Percentiles rank a stretch among this genome's conserved stretches.
Conservation (phyloP, 2,888 invertebrate species). For the Ormia ochracea region DNA sequence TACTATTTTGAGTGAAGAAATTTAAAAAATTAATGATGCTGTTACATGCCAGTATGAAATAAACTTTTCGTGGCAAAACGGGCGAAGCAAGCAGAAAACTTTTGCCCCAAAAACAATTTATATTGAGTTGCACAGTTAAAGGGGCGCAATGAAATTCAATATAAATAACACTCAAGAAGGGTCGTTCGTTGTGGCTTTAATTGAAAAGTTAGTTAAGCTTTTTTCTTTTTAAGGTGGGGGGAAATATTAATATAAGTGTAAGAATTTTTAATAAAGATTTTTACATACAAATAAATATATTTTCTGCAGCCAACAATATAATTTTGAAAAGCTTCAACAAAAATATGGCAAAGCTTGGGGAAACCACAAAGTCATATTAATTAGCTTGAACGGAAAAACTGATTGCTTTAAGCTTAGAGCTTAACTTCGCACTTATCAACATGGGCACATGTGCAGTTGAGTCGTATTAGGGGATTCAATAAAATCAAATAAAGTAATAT, state of each 20-base stretch:
- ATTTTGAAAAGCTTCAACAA: no score
- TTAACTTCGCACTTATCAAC: no score
- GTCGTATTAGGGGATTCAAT: no score
- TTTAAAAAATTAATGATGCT: conserved; percentile 54
- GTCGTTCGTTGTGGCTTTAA: conserved; percentile 5
- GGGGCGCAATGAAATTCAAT: conserved; percentile 8
- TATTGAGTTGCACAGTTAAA: conserved; percentile 4
- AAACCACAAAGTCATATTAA: no score
- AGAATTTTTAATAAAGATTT: not conserved
- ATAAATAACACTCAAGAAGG: not conserved
- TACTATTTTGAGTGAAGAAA: conserved; percentile 41
- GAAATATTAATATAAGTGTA: not conserved
- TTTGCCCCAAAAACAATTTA: conserved; percentile 3
- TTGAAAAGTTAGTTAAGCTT: conserved; percentile 1
- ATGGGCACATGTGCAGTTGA: no score
- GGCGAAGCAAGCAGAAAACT: not conserved
- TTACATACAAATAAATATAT: not conserved
- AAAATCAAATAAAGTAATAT: no score
- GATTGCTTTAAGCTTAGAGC: no score
- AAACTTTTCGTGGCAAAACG: not conserved
- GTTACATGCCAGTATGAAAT: conserved; percentile 39
- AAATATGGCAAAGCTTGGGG: no score
- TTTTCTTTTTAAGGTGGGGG: not conserved
- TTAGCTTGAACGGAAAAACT: no score
- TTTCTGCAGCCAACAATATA: not conserved